phyloP scores from a whole-genome alignment of 2,888 invertebrate species.

The Archips xylosteana region DNA sequence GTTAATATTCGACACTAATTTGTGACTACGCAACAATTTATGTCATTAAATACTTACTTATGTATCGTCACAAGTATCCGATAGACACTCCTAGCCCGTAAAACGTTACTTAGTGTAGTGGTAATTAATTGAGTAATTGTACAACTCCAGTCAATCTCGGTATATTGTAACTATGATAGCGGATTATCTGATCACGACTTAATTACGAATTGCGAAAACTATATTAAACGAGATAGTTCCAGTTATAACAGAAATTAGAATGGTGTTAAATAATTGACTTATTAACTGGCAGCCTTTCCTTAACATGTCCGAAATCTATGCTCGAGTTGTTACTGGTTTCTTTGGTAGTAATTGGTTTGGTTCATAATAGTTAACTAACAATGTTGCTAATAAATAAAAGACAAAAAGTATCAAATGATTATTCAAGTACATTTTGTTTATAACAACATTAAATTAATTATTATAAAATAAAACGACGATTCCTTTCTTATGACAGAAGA shows the following conservation, averaged over 20 bases:
- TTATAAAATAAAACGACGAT: too few species aligned
- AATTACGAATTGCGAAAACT: constrained; percentile 56
- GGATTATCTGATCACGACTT: constrained; percentile 52
- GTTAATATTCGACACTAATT: background rate
- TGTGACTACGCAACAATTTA: constrained; percentile 1
- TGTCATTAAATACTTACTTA: background rate
- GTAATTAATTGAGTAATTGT: constrained; percentile 64
- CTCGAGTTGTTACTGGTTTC: background rate
- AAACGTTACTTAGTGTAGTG: constrained; percentile 49
- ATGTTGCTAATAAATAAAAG: too few species aligned
- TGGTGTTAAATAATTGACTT: constrained; percentile 35
- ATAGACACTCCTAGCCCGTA: background rate
- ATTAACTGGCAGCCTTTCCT: constrained; percentile 30
- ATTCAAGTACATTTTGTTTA: too few species aligned
- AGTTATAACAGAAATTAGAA: constrained; percentile 36
- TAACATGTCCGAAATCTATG: constrained; percentile 25
- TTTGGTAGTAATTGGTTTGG: background rate
- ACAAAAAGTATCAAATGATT: too few species aligned
- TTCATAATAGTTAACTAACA: background rate
- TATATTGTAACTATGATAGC: constrained; percentile 60
- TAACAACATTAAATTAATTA: too few species aligned
- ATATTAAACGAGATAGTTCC: constrained; percentile 37
- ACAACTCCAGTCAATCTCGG: constrained; percentile 58
- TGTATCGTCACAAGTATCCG: background rate
- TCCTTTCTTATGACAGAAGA: too few species aligned